Conservation (phyloP, 2,888 invertebrate species). For the Capitulum mitella region DNA sequence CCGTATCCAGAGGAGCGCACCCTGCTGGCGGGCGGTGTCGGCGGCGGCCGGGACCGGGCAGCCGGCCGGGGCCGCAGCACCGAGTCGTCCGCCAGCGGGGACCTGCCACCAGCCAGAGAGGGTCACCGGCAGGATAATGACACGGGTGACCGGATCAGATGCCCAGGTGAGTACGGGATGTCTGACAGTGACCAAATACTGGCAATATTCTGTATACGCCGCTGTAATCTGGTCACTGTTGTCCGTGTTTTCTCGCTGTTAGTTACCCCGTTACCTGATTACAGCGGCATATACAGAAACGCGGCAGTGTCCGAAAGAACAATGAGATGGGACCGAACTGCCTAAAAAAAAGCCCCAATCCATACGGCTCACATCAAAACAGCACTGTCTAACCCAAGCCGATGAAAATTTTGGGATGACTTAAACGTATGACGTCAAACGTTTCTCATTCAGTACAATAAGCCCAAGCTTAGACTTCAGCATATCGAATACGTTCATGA, state of each 20-base stretch:
- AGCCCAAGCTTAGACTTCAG: too few relatives aligned
- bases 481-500: too few relatives aligned
- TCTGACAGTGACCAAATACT: neutral
- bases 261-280: neutral
- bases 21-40: neutral
- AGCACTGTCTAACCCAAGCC: too few relatives aligned
- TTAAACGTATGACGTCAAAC: too few relatives aligned
- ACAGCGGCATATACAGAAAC: too few relatives aligned
- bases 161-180: neutral
- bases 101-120: neutral
- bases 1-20: slow-evolving; percentile 13
- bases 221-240: neutral
- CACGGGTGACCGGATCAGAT: neutral
- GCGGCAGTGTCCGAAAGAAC: too few relatives aligned
- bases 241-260: too few relatives aligned
- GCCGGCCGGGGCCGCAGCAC: neutral
- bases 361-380: too few relatives aligned
- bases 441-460: too few relatives aligned
- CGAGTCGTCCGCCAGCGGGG: neutral
- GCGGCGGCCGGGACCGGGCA: neutral
- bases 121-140: neutral
- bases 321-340: too few relatives aligned
- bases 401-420: too few relatives aligned
- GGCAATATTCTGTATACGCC: neutral
- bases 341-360: too few relatives aligned